These are phyloP conservation scores for Agelas oroides DNA, from an alignment of 37 sponge, comb jelly and placozoan genomes.

Conservation along the genomic window DNA sequence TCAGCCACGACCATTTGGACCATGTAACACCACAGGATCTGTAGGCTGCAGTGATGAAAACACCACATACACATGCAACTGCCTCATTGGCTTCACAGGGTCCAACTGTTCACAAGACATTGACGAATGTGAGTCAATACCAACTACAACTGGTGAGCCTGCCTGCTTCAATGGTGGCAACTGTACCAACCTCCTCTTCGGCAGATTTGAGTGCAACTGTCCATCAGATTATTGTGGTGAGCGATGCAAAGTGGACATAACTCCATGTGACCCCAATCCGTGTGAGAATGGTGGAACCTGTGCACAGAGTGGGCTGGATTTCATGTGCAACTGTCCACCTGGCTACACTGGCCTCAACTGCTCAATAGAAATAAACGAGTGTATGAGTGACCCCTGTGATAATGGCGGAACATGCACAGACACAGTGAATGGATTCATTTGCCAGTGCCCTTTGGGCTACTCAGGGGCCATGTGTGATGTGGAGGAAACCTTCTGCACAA, in stretches of 20 bases:
- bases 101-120: neutral
- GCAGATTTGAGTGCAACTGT: slow-evolving; percentile 16
- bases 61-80: slow-evolving; percentile 48
- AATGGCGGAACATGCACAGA: slow-evolving; percentile 33
- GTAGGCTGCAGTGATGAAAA: slow-evolving; percentile 21
- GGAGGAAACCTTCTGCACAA: slow-evolving; percentile 45
- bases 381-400: too few species aligned
- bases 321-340: slow-evolving; percentile 39
- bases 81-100: slow-evolving; percentile 60
- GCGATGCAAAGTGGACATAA: neutral
- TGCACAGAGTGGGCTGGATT: slow-evolving; percentile 5
- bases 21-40: slow-evolving; percentile 32
- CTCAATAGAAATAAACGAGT: slow-evolving; percentile 37
- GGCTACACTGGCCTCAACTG: slow-evolving; percentile 63
- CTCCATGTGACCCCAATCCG: neutral
- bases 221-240: slow-evolving; percentile 36
- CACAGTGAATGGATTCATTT: slow-evolving; percentile 13
- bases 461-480: slow-evolving; percentile 56
- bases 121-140: neutral
- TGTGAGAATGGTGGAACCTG: slow-evolving; percentile 49
- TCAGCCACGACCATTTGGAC: neutral
- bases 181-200: slow-evolving; percentile 12
- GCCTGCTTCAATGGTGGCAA: slow-evolving; percentile 33
- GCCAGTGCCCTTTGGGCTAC: slow-evolving; percentile 55
- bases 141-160: neutral